Base-by-base conservation (phyloP, 2,888 invertebrate species). In the Unio delphinus region DNA sequence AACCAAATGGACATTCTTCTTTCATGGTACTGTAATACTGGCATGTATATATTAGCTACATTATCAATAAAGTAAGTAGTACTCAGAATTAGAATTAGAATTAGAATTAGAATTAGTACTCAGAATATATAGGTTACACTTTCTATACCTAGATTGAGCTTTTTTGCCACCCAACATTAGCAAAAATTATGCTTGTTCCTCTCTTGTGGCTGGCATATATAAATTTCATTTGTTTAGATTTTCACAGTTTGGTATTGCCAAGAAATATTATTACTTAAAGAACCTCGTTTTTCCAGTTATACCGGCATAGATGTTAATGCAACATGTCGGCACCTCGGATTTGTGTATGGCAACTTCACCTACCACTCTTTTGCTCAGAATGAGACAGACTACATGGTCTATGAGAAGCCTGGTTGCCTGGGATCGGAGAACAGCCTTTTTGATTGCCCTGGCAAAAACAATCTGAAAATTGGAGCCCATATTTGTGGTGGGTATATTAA, bases 251-350 rank as follows among this genome's bases (percentile, higher is more conserved):
- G 26, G 11, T 58, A 17, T 17, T 11, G 3, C 8, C 3, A 58
- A 23, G 58, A n/a, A 58, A 58, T 58, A 26, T 58, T 23, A 23
- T 23, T 58, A 58, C 11, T 45, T 45, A 45, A 3, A 45, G 45
- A 45, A 45, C 30, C 57, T 56, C 63, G 62, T 56, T 45, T 56
- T 81, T 74, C 57, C 91, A 99, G 99, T 91, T 99, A 99, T 98
- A 98, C 98, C 0, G 91, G 93, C 76, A 93, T 94, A 64, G 99
- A 99, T 89, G 94, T 96, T 90, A 94, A 95, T 87, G 96, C 95
- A 45, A 95, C 97, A 0, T 99, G 99, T 89, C 93, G 95, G 67
- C 97, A 98, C 90, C 92, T 99, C 89, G 99, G 99, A 26, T 98
- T 95, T 90, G 94, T 95, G n/a, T 80, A 83, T 65, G 88, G 89